Conservation (phyloP, 2,888 invertebrate species). For the Cyaniris semiargus region DNA sequence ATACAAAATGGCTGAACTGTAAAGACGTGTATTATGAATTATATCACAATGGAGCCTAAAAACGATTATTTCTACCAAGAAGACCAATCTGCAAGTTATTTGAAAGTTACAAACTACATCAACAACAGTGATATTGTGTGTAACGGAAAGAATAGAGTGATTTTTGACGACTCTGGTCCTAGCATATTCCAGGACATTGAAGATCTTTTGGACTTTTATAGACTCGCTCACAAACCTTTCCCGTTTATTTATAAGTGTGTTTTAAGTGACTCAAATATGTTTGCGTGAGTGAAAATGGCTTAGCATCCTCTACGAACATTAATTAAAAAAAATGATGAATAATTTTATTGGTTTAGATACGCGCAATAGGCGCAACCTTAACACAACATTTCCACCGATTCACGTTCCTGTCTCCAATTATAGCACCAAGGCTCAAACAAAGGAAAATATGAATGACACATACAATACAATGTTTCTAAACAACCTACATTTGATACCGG, state of each 20-base stretch:
- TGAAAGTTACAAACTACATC: constrained; percentile 51
- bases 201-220: constrained; percentile 52
- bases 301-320: constrained; percentile 53
- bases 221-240: constrained; percentile 58
- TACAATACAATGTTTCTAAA: constrained; percentile 58
- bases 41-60: constrained; percentile 71
- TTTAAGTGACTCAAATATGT: constrained; percentile 49
- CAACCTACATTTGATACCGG: constrained; percentile 60
- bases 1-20: constrained; percentile 77
- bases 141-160: constrained; percentile 46
- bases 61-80: constrained; percentile 58
- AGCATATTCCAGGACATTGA: constrained; percentile 51
- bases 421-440: constrained; percentile 54
- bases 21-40: constrained; percentile 69
- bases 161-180: constrained; percentile 52
- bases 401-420: constrained; percentile 58
- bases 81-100: constrained; percentile 57
- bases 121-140: constrained; percentile 57
- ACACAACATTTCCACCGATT: constrained; percentile 50
- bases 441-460: constrained; percentile 54
- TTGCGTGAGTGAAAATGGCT: constrained; percentile 56
- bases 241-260: constrained; percentile 55
- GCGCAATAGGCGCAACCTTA: constrained; percentile 58
- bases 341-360: constrained; percentile 52
- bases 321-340: constrained; percentile 58